Evolutionary conservation across 2,888 invertebrate species (phyloP).

Genomic region (Hypomecis atomaria): DNA sequence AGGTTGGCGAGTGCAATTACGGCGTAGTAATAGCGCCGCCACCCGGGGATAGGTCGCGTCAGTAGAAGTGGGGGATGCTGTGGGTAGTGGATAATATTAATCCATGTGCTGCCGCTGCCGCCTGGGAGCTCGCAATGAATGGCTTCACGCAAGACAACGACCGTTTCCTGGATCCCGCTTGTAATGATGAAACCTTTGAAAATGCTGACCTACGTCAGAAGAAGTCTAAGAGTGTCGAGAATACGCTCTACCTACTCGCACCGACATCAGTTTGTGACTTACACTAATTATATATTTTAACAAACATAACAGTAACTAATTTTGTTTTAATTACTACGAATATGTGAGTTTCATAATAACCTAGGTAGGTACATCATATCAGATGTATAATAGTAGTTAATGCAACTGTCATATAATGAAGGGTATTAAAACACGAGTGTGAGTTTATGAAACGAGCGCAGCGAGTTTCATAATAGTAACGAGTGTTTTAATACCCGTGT

Average conservation of each 20-base stretch:
- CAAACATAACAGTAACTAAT: too few relatives aligned
- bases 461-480: too few relatives aligned
- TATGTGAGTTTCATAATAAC: too few relatives aligned
- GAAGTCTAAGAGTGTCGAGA: too few relatives aligned
- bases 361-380: too few relatives aligned
- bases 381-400: too few relatives aligned
- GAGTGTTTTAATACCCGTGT: too few relatives aligned
- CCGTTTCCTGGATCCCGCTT: conserved; percentile 26
- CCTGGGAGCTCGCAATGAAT: conserved; percentile 35
- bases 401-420: too few relatives aligned
- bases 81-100: conserved; percentile 29
- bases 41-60: conserved; percentile 8
- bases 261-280: background rate
- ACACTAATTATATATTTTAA: too few relatives aligned
- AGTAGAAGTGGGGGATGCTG: conserved; percentile 11
- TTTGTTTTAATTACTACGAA: too few relatives aligned
- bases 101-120: conserved; percentile 26
- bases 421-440: too few relatives aligned
- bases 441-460: too few relatives aligned
- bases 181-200: conserved; percentile 6
- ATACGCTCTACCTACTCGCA: background rate
- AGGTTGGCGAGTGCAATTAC: conserved; percentile 20
- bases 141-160: conserved; percentile 32
- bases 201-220: background rate
- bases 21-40: background rate